These are phyloP conservation scores for Auanema freiburgensis DNA, from an alignment of 2,888 invertebrate genomes.

Conservation along the genomic window DNA sequence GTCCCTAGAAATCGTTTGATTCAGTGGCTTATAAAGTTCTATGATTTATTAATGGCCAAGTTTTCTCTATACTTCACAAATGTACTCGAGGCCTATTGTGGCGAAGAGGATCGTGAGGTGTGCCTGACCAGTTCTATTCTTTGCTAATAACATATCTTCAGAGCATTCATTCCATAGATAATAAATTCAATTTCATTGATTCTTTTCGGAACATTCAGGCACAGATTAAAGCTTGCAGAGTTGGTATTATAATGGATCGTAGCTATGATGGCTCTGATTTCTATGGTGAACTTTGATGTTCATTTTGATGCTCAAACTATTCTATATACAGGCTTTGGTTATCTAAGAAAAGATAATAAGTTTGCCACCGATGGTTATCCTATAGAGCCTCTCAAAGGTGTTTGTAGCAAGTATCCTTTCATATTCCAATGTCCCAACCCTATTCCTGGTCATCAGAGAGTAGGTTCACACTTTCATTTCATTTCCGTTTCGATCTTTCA, in stretches of 20 bases:
- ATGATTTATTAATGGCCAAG: slow-evolving; percentile 38
- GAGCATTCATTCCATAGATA: slow-evolving; percentile 23
- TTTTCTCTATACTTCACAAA: slow-evolving; percentile 40
- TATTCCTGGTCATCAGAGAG: too few species aligned
- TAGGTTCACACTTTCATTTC: too few species aligned
- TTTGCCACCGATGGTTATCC: slow-evolving; percentile 10
- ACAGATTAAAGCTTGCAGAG: slow-evolving; percentile 10
- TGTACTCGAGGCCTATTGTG: slow-evolving; percentile 18
- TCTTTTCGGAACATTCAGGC: not conserved
- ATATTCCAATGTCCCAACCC: slow-evolving; percentile 8
- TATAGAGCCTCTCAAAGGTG: slow-evolving; percentile 3
- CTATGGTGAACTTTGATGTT: slow-evolving; percentile 16
- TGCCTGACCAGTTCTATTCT: not conserved
- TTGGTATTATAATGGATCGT: slow-evolving; percentile 31
- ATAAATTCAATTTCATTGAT: slow-evolving; percentile 25
- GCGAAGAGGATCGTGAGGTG: slow-evolving; percentile 22
- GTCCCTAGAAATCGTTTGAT: slow-evolving; percentile 21
- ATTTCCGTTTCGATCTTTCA: too few species aligned
- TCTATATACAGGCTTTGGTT: slow-evolving; percentile 22
- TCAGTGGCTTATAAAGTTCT: slow-evolving; percentile 37
- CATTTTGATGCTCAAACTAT: not conserved
- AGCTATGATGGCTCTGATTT: slow-evolving; percentile 20
- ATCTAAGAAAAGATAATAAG: slow-evolving; percentile 16
- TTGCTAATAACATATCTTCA: slow-evolving; percentile 18
- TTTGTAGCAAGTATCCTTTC: slow-evolving; percentile 8